Base-by-base conservation (phyloP, 2,113 vertebrate species). In the Crotophaga sulcirostris region DNA sequence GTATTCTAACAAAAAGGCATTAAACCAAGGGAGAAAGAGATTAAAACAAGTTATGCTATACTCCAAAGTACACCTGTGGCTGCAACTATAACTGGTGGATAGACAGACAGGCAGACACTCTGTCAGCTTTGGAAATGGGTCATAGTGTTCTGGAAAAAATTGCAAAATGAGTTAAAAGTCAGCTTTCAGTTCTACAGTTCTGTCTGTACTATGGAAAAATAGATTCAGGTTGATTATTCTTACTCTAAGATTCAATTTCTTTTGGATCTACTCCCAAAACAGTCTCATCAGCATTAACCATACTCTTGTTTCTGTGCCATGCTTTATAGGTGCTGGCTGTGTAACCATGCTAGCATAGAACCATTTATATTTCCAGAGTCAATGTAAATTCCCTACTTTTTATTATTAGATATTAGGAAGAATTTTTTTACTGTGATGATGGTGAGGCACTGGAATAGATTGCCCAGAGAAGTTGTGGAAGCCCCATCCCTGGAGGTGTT, bases 131-230 rank as follows among this genome's bases (percentile, higher is more conserved):
- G 76, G 18, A 91, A 92, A 83, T 38, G 78, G 73, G 87, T 87
- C 87, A 74, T 4, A 10, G 68, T 68, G 54, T 91, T 56, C 86
- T 87, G 85, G 83, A 89, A 96, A 84, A 91, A 95, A 75, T 67
- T 80, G 82, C 76, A 96, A 88, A 66, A 51, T 40, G 9, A 79
- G 47, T 73, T 58, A 59, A 34, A 76, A 67, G 62, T 77, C 77
- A 88, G 72, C 34, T 64, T 93, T 92, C 26, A 29, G 24, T 40
- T 52, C 36, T 44, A 58, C 33, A 47, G 67, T 42, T 78, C 47
- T 78, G 17, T 79, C 74, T 64, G 12, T 6, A 45, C 59, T 4
- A 10, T 21, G 21, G 73, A 58, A 77, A 87, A 82, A 91, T 5
- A 79, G 44, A 83, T 77, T 44, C 7, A 31, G 28, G 85, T 45